Evolutionary conservation across 2,797 vertebrate species (phyloP).

Genomic region (Hapalemur alaotrensis): DNA sequence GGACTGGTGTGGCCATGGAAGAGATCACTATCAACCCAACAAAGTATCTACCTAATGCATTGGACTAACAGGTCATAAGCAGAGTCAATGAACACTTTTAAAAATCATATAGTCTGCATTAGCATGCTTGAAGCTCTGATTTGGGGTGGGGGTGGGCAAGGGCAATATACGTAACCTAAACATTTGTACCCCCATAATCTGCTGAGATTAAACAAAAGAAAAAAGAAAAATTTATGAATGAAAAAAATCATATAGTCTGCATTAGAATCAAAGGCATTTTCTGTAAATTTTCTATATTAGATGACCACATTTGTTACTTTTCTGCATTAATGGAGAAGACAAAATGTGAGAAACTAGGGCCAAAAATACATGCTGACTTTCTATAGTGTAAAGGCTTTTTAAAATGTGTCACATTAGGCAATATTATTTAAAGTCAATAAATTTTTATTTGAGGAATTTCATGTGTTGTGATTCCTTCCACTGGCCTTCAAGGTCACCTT

Average conservation of each 20-base stretch:
- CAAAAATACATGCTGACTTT: neutral
- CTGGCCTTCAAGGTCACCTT: neutral
- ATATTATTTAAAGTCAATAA: neutral
- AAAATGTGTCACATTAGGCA: neutral
- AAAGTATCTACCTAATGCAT: neutral
- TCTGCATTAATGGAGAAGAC: neutral
- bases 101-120: neutral
- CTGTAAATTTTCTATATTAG: neutral
- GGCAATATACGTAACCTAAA: too few relatives aligned
- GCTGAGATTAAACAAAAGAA: too few relatives aligned
- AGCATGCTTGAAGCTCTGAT: too few relatives aligned
- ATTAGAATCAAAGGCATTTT: neutral
- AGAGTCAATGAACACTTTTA: neutral
- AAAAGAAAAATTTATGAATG: too few relatives aligned
- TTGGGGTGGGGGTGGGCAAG: too few relatives aligned
- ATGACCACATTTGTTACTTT: neutral
- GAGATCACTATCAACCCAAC: too few relatives aligned
- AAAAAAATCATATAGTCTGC: neutral
- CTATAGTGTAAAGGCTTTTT: neutral
- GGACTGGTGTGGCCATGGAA: neutral
- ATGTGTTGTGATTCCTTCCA: neutral
- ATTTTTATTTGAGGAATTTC: neutral
- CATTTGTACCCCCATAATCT: too few relatives aligned
- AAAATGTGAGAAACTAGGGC: neutral
- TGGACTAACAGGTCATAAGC: neutral